phyloP scores from a whole-genome alignment of 2,888 invertebrate genomes.

The Cenopis cana region DNA sequence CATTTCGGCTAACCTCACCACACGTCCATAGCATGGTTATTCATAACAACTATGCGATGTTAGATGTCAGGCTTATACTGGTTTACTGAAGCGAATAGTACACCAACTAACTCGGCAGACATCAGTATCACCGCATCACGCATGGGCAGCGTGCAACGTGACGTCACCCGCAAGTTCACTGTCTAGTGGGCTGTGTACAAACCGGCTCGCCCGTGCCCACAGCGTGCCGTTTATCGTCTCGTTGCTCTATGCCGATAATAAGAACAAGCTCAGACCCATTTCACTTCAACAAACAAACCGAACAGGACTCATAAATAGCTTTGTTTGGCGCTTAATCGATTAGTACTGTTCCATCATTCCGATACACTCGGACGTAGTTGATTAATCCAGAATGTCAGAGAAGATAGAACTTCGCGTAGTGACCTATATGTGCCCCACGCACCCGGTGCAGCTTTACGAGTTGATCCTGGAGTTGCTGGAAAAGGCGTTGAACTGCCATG shows the following conservation, averaged over 20 bases:
- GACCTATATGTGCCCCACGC: conserved; percentile 87
- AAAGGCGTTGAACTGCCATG: conserved; percentile 74
- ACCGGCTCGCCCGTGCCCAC: conserved; percentile 49
- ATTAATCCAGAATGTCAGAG: conserved; percentile 62
- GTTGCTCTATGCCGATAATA: conserved; percentile 45
- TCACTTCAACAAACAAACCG: conserved; percentile 40
- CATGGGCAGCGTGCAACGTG: conserved; percentile 47
- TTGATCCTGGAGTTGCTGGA: conserved; percentile 84
- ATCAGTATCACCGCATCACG: conserved; percentile 45
- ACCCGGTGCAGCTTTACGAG: conserved; percentile 86
- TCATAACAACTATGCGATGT: neutral
- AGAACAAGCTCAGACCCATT: conserved; percentile 42
- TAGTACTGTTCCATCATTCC: conserved; percentile 31
- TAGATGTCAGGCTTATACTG: neutral
- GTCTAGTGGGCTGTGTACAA: neutral
- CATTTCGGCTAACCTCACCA: neutral
- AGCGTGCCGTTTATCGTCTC: conserved; percentile 51
- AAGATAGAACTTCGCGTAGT: conserved; percentile 79
- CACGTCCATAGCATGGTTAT: no score
- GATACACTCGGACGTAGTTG: conserved; percentile 1
- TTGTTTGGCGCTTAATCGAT: conserved; percentile 18
- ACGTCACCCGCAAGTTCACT: conserved; percentile 44
- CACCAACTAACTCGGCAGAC: neutral
- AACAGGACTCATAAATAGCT: conserved; percentile 35
- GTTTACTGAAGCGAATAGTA: neutral